Percentiles rank a stretch among this genome's conserved stretches.
Evolutionary conservation across 2,797 vertebrate genomes (phyloP).

Genomic region (Callimico goeldii): DNA sequence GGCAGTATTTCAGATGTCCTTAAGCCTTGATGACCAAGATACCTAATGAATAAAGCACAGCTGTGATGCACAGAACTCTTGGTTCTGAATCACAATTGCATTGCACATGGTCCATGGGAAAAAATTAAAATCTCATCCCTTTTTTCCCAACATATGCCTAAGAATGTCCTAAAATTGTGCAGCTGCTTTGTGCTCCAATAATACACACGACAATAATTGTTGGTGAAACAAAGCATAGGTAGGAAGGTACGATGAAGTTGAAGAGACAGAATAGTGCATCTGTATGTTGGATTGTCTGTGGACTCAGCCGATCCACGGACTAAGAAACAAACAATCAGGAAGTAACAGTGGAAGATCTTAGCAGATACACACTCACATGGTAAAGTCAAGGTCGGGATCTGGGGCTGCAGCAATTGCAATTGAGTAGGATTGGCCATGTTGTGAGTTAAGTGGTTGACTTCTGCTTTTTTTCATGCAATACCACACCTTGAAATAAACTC

Average conservation of each 20-base stretch:
- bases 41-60: rapidly evolving
- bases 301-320: no score
- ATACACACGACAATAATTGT: neutral
- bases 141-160: neutral
- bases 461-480: neutral
- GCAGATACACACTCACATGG: rapidly evolving
- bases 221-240: neutral
- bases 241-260: neutral
- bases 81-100: neutral
- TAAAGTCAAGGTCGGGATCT: neutral
- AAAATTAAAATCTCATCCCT: neutral
- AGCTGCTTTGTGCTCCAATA: neutral
- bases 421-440: neutral
- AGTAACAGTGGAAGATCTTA: neutral
- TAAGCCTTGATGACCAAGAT: neutral
- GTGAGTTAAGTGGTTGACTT: neutral
- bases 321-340: neutral
- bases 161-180: neutral
- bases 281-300: neutral
- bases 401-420: neutral
- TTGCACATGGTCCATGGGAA: neutral
- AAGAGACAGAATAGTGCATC: neutral
- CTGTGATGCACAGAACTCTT: rapidly evolving
- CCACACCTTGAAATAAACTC: neutral
- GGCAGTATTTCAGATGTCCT: neutral